These are phyloP conservation scores for Circaetus gallicus DNA, from an alignment of 2,113 vertebrate species.

Conservation along the genomic window DNA sequence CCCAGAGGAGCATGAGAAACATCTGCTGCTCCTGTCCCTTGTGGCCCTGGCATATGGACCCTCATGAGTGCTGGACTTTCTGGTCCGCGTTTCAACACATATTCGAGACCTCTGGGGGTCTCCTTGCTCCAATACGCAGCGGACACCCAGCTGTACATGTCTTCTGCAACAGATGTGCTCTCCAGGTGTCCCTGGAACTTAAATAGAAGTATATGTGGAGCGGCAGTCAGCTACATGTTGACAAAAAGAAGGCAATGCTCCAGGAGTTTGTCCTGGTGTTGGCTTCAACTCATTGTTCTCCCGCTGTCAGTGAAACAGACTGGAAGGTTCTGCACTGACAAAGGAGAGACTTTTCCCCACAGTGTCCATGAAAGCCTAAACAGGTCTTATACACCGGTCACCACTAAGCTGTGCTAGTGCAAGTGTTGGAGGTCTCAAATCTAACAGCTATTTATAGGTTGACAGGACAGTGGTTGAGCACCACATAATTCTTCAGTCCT, in stretches of 20 bases:
- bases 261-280: neutral
- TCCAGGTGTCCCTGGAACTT: neutral
- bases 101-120: neutral
- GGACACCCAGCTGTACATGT: neutral
- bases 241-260: neutral
- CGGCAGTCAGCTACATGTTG: neutral
- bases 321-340: neutral
- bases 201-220: neutral
- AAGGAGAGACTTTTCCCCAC: neutral
- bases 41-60: neutral
- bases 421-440: neutral
- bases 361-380: fast-evolving
- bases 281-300: neutral
- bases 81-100: neutral
- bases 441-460: neutral
- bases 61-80: neutral
- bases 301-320: neutral
- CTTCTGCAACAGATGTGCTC: slow-evolving; percentile 16
- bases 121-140: neutral
- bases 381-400: fast-evolving
- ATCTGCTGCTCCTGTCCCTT: slow-evolving; percentile 2
- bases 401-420: neutral
- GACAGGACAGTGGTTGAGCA: neutral
- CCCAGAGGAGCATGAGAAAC: neutral
- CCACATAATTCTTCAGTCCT: neutral